phyloP scores from a whole-genome alignment of 2,113 vertebrate species.

The Thunnus maccoyii region DNA sequence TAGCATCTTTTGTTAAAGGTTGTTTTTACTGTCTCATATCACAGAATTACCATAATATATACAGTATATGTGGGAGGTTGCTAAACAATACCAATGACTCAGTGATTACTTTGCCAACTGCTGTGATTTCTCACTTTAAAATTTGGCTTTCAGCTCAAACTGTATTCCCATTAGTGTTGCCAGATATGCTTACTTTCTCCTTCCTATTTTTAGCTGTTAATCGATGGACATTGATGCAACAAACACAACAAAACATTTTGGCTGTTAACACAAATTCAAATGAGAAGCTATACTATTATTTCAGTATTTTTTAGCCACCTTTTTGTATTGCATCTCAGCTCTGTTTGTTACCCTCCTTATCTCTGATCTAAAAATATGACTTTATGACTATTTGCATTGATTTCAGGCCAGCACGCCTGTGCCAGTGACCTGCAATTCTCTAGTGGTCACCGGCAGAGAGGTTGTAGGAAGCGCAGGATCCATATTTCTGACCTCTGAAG shows the following conservation, averaged over 20 bases:
- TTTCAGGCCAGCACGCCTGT: background rate
- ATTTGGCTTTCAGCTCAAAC: background rate
- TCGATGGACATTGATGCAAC: background rate
- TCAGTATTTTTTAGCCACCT: background rate
- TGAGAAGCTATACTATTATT: background rate
- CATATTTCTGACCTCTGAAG: constrained; percentile 8
- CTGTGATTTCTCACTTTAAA: constrained; percentile 32
- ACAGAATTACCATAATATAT: background rate
- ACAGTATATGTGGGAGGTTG: constrained; percentile 29
- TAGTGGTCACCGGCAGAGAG: background rate
- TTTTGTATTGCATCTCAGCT: too few species aligned
- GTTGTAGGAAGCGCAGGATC: background rate
- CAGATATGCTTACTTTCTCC: background rate
- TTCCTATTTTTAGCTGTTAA: background rate
- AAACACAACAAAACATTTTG: too few species aligned
- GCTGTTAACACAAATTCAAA: background rate
- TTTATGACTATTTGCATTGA: background rate
- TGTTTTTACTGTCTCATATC: background rate
- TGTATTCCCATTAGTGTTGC: background rate
- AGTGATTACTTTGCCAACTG: constrained; percentile 27
- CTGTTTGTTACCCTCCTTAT: too few species aligned
- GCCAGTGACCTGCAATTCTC: background rate
- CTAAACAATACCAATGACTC: constrained; percentile 27
- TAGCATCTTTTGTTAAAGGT: background rate
- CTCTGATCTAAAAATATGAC: background rate